Percentiles rank a stretch among this genome's conserved stretches.
Evolutionary conservation across 2,797 vertebrate genomes (phyloP).

Genomic region (Hipposideros larvatus): DNA sequence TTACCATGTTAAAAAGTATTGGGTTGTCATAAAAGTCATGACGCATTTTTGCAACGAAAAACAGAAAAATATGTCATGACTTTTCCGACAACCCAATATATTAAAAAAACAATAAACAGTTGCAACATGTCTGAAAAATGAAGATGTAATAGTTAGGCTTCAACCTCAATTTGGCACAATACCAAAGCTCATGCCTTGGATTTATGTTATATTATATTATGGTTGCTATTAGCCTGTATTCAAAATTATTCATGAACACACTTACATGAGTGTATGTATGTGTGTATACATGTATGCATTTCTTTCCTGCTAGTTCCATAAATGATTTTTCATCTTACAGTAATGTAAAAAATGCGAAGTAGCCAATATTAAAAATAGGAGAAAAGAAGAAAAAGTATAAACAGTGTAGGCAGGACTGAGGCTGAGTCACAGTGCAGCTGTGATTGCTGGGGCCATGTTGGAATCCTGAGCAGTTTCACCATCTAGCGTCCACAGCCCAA

Average conservation of each 20-base stretch:
- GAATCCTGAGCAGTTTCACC: not conserved
- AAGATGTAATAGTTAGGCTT: not conserved
- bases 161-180: not conserved
- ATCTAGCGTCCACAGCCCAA: too few species aligned
- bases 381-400: not conserved
- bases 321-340: not conserved
- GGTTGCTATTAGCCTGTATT: not conserved
- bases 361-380: not conserved
- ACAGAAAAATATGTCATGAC: too few species aligned
- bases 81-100: not conserved
- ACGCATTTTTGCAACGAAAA: too few species aligned
- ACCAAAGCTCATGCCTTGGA: not conserved
- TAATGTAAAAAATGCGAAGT: not conserved
- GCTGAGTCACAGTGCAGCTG: not conserved
- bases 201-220: constrained; percentile 53
- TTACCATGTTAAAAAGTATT: not conserved
- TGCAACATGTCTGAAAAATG: not conserved
- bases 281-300: not conserved
- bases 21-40: too few species aligned
- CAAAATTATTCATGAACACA: not conserved
- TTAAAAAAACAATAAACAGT: constrained; percentile 15
- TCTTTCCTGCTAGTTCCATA: not conserved
- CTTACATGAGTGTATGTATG: not conserved
- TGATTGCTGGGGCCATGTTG: accelerated
- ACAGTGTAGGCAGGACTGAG: not conserved